phyloP scores from a whole-genome alignment of 2,797 vertebrate species.

The Cryptoprocta ferox region DNA sequence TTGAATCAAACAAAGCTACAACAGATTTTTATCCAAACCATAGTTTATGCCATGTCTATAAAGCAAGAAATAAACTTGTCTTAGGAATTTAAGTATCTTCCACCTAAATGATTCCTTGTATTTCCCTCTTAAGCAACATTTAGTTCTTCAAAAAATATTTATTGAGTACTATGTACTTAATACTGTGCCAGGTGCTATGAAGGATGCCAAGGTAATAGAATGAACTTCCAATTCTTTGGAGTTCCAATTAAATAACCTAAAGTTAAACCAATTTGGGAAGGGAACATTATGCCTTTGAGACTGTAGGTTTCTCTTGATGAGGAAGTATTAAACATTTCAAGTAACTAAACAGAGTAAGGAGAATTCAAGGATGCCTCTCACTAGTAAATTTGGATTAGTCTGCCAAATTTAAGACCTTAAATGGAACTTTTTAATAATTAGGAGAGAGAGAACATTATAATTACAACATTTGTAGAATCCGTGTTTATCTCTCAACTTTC shows the following conservation, averaged over 20 bases:
- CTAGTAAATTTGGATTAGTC: constrained; percentile 69
- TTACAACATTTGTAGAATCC: constrained; percentile 57
- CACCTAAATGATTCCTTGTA: constrained; percentile 31
- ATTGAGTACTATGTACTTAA: constrained; percentile 39
- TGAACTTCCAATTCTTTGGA: constrained; percentile 62
- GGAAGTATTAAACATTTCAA: constrained; percentile 69
- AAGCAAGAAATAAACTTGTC: constrained; percentile 43
- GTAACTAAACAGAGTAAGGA: constrained; percentile 71
- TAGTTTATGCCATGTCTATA: background rate
- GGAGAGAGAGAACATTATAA: constrained; percentile 63
- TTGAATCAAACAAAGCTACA: background rate
- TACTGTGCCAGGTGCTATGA: constrained; percentile 53
- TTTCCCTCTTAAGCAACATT: constrained; percentile 42
- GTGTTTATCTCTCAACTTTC: constrained; percentile 59
- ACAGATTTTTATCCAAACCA: constrained; percentile 35
- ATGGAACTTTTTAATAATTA: constrained; percentile 70
- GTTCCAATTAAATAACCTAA: constrained; percentile 68
- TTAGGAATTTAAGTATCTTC: constrained; percentile 47
- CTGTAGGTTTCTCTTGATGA: constrained; percentile 71
- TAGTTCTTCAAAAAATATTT: constrained; percentile 48
- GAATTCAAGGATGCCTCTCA: constrained; percentile 68
- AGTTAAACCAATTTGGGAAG: constrained; percentile 66
- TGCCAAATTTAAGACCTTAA: constrained; percentile 69
- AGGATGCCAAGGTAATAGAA: constrained; percentile 54
- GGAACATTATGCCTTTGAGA: constrained; percentile 70